These are phyloP conservation scores for Echeneis naucrates DNA, from an alignment of 2,797 vertebrate species.

Conservation along the genomic window DNA sequence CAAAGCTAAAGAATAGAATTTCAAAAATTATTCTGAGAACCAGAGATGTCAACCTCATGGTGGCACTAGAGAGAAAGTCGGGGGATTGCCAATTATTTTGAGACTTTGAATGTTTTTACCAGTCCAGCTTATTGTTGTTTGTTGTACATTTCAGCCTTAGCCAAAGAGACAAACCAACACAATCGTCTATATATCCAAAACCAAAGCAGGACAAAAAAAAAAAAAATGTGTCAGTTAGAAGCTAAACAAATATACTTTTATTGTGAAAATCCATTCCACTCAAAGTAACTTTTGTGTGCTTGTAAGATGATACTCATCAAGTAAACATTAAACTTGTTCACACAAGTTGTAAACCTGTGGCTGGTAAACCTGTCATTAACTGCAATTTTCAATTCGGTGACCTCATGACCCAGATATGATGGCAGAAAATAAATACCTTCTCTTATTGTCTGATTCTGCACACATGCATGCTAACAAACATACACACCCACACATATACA, in stretches of 20 bases:
- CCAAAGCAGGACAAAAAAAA: background rate
- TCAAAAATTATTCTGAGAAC: slow-evolving; percentile 9
- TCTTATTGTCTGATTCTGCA: slow-evolving; percentile 27
- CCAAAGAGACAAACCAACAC: background rate
- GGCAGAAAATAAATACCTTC: slow-evolving; percentile 63
- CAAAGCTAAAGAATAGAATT: background rate
- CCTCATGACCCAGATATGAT: slow-evolving; percentile 31
- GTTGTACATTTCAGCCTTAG: background rate
- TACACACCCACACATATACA: slow-evolving; percentile 26
- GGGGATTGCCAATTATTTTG: background rate
- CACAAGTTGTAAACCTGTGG: slow-evolving; percentile 60
- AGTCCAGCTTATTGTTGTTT: background rate
- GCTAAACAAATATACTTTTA: slow-evolving; percentile 58
- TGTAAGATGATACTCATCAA: slow-evolving; percentile 30
- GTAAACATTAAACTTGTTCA: slow-evolving; percentile 66
- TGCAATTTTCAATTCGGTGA: slow-evolving; percentile 19
- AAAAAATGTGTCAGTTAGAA: slow-evolving; percentile 3
- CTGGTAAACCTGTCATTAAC: slow-evolving; percentile 27
- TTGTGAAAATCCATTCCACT: slow-evolving; percentile 66
- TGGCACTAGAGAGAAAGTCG: background rate
- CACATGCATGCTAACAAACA: slow-evolving; percentile 44
- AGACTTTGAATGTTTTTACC: background rate
- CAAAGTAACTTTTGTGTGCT: slow-evolving; percentile 27
- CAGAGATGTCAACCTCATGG: background rate
- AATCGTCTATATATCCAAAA: background rate